Evolutionary conservation across 64 coral and sea anemone species (phyloP), one percentile per base, ranked within the genome.

Genomic region (Montipora capricornis): DNA sequence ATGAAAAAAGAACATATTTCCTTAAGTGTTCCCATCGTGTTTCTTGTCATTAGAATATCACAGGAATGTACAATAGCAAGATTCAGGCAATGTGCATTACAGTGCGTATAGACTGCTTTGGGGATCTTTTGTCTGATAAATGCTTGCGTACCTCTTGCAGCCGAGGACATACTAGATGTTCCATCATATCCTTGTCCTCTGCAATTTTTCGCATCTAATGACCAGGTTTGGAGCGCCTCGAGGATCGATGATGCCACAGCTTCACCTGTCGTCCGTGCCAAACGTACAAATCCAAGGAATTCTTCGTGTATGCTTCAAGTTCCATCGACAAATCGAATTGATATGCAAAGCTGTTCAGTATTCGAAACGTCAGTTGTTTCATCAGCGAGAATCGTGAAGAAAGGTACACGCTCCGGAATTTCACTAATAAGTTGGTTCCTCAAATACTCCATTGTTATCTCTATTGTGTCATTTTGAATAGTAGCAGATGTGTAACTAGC

Each of bases 281-380:
- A 87, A 62, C 4, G 8, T 62, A 93, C 80, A 87, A 93, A 87
- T 62, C 82, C 91, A 93, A 93, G 81, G 77, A 93, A 93, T 78
- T 29, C 29, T 29, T 29, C 29, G 29, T 29, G 29, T 29, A 29
- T 84, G 11, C 51, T 59, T 49, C 51, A 87, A 13, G 22, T 87
- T 22, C 59, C 55, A 78, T 93, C 91, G 17, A 93, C 81, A 87
- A 93, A 93, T 20, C 69, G 68, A 76, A 85, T 53, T 60, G 47
- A 86, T 51, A 92, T 47, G 13, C 59, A 85, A 20, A 92, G 51
- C 80, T 92, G 90, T 86, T 85, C 90, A 74, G 24, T 59, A 70
- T 92, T 84, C 29, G 90, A 92, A 75, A 85, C 20, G 53, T 84
- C 80, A 84, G 67, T 82, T 66, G 90, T 49, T 86, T 92, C 80